Conservation (phyloP, 1,140 invertebrate genomes). For the Achatina immaculata region DNA sequence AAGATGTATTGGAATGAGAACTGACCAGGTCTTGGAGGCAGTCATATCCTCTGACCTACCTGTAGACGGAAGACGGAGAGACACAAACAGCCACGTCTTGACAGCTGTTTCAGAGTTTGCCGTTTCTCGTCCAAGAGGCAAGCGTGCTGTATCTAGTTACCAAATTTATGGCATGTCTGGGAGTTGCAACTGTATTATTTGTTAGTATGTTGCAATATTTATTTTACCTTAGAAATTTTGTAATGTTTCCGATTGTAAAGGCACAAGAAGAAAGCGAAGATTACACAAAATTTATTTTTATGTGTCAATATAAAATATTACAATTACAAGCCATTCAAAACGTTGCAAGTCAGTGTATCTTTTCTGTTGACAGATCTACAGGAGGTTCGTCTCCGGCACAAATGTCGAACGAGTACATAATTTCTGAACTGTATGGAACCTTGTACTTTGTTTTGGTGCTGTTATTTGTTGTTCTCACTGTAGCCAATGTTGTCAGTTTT, state of each 20-base stretch:
- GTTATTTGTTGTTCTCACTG: too few relatives aligned
- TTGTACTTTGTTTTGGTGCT: too few relatives aligned
- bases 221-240: too few relatives aligned
- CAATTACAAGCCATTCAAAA: neutral
- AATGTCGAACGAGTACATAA: neutral
- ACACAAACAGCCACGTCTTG: neutral
- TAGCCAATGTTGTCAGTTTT: neutral
- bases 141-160: neutral
- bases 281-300: neutral
- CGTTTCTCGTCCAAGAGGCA: neutral
- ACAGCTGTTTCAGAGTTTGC: neutral
- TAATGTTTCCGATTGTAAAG: too few relatives aligned
- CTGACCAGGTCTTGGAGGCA: neutral
- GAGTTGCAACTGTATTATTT: too few relatives aligned
- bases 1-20: neutral
- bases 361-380: neutral
- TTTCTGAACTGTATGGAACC: too few relatives aligned
- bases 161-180: neutral
- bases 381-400: neutral
- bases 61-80: neutral
- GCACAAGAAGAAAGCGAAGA: too few relatives aligned
- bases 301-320: neutral
- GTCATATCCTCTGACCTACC: neutral
- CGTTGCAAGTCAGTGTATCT: neutral
- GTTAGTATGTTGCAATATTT: too few relatives aligned